These are phyloP conservation scores for Crotalus horridus DNA, from an alignment of 2,113 vertebrate species.

Conservation along the genomic window DNA sequence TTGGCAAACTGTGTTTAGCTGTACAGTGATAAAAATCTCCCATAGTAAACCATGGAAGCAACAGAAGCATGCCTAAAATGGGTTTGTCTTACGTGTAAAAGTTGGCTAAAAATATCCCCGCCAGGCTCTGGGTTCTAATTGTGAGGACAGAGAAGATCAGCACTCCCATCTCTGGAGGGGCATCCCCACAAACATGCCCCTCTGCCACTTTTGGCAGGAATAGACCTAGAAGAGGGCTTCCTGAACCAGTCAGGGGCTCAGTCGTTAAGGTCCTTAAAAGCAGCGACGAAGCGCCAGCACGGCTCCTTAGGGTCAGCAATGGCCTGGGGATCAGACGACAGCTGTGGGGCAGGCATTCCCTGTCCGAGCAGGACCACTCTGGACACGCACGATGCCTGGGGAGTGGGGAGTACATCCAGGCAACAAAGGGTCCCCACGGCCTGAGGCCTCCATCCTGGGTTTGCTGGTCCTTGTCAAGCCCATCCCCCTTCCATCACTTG, in stretches of 20 bases:
- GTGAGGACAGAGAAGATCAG: not conserved
- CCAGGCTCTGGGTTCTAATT: not conserved
- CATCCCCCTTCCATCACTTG: not conserved
- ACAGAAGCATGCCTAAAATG: not conserved
- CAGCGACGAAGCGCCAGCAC: rapidly evolving
- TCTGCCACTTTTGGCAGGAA: not conserved
- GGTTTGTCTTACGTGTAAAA: not conserved
- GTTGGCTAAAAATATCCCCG: not conserved
- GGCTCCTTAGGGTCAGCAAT: not conserved
- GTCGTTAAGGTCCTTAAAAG: not conserved
- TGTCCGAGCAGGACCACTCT: not conserved
- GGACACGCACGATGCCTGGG: not conserved
- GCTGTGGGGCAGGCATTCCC: not conserved
- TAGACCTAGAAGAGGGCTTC: not conserved
- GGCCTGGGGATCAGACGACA: not conserved
- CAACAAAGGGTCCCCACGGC: not conserved
- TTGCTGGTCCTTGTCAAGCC: not conserved
- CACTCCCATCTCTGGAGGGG: not conserved
- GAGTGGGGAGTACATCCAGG: not conserved
- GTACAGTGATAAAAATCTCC: not conserved
- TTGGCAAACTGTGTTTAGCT: not conserved
- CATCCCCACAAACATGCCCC: not conserved
- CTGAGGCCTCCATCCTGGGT: not conserved
- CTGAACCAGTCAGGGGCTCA: not conserved
- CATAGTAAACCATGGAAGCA: not conserved